Percentiles rank a stretch among this genome's conserved stretches.
phyloP scores from a whole-genome alignment of 2,113 vertebrate species.

The Boleophthalmus pectinirostris region DNA sequence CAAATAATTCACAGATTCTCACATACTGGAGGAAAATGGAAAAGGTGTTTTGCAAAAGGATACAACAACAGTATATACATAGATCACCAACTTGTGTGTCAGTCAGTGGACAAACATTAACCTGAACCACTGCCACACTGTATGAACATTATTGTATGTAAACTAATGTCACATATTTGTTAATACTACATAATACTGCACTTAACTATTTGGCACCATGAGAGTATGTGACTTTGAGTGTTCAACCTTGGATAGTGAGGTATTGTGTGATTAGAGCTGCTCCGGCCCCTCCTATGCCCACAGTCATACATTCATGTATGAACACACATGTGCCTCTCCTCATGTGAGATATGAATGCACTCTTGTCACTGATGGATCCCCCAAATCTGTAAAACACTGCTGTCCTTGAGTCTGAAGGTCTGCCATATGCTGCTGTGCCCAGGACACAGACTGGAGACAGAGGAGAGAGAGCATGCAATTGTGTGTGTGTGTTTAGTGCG shows the following conservation, averaged over 20 bases:
- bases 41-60: no score
- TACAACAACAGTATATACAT: no score
- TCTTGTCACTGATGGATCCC: constrained; percentile 74
- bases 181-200: not conserved
- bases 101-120: no score
- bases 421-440: constrained; percentile 58
- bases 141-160: no score
- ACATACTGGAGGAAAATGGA: no score
- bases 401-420: constrained; percentile 75
- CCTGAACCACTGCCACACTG: no score
- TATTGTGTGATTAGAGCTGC: not conserved
- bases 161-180: no score
- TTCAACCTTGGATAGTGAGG: not conserved
- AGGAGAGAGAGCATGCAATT: not conserved
- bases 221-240: not conserved
- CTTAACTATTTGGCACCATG: not conserved
- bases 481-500: constrained; percentile 8
- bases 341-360: constrained; percentile 56
- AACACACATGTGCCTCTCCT: constrained; percentile 26
- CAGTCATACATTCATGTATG: constrained; percentile 17
- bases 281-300: not conserved
- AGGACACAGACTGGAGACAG: constrained; percentile 55
- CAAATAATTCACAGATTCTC: no score
- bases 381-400: constrained; percentile 63
- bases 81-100: no score